Conservation (phyloP, 37 sponge, comb jelly and placozoan genomes). For the Beroe forskalii region DNA sequence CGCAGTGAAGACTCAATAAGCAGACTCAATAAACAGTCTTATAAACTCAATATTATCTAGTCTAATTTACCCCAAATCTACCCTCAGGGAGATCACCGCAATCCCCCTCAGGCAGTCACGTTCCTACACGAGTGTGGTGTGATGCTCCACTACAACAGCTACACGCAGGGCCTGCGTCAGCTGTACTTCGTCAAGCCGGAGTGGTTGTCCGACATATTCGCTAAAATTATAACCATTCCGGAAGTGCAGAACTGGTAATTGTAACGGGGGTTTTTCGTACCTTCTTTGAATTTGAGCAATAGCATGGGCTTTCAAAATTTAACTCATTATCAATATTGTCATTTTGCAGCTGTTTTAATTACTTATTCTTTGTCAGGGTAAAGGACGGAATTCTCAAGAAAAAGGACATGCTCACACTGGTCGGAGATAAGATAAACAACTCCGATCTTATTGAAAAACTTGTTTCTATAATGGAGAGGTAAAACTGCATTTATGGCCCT, state of each 20-base stretch:
- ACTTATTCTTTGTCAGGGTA: slow-evolving; percentile 10
- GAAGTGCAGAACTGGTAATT: slow-evolving; percentile 67
- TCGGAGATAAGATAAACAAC: slow-evolving; percentile 4
- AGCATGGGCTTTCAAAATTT: no score
- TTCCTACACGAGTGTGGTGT: slow-evolving; percentile 86
- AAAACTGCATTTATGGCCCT: neutral
- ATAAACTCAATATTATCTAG: no score
- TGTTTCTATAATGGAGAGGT: slow-evolving; percentile 36
- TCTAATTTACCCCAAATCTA: neutral
- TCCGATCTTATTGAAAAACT: slow-evolving; percentile 43
- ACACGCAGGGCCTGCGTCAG: slow-evolving; percentile 72
- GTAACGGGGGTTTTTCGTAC: no score
- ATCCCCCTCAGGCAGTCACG: slow-evolving; percentile 70
- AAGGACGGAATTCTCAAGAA: slow-evolving; percentile 22
- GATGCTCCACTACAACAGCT: slow-evolving; percentile 77
- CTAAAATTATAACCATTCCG: slow-evolving; percentile 73
- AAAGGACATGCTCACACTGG: slow-evolving; percentile 4
- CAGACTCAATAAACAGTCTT: no score
- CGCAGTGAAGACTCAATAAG: no score
- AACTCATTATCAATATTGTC: no score
- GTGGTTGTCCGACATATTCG: slow-evolving; percentile 85
- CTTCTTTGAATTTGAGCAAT: no score
- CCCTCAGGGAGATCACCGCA: neutral
- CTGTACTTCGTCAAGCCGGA: slow-evolving; percentile 83
- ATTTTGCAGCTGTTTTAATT: neutral